These are phyloP conservation scores for Steinernema khuongi DNA, from an alignment of 1,140 invertebrate genomes.

Conservation along the genomic window DNA sequence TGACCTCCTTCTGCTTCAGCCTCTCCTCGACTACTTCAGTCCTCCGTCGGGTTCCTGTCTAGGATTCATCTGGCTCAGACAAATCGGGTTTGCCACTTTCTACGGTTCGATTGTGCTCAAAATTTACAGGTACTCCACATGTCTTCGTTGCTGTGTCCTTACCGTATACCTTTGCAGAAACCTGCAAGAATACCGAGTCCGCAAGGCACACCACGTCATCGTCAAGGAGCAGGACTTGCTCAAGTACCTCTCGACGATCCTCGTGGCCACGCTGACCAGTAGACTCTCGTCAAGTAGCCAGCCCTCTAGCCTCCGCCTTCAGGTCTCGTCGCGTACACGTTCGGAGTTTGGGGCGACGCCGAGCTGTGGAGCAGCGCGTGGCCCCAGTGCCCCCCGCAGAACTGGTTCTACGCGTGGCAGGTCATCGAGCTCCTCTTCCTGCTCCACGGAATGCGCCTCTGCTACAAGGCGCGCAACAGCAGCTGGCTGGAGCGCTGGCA, in stretches of 20 bases:
- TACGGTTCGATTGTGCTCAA: conserved; percentile 84
- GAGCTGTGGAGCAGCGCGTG: conserved; percentile 49
- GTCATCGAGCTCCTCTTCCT: conserved; percentile 68
- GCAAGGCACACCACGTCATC: conserved; percentile 81
- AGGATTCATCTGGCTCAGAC: conserved; percentile 77
- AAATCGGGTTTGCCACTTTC: conserved; percentile 80
- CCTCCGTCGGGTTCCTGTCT: conserved; percentile 70
- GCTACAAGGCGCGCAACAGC: conserved; percentile 76
- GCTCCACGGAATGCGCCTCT: conserved; percentile 74
- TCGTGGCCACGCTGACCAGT: conserved; percentile 73
- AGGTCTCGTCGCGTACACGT: conserved; percentile 54
- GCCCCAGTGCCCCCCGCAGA: conserved; percentile 54
- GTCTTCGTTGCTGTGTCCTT: background rate
- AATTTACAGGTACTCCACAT: conserved; percentile 69
- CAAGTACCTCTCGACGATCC: conserved; percentile 76
- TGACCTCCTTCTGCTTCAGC: conserved; percentile 63
- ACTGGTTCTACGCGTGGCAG: conserved; percentile 48
- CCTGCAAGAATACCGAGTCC: conserved; percentile 69
- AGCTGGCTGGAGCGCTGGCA: conserved; percentile 73
- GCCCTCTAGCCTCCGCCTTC: conserved; percentile 4
- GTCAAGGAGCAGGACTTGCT: conserved; percentile 77
- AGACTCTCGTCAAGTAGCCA: conserved; percentile 57
- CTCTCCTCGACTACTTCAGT: conserved; percentile 74
- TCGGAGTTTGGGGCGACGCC: conserved; percentile 43
- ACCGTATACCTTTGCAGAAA: conserved; percentile 59